A percentile compares a stretch with the other conserved stretches of the same genome.
These are phyloP conservation scores for Ciconia stormi DNA, from an alignment of 2,113 vertebrate species.

Conservation along the genomic window DNA sequence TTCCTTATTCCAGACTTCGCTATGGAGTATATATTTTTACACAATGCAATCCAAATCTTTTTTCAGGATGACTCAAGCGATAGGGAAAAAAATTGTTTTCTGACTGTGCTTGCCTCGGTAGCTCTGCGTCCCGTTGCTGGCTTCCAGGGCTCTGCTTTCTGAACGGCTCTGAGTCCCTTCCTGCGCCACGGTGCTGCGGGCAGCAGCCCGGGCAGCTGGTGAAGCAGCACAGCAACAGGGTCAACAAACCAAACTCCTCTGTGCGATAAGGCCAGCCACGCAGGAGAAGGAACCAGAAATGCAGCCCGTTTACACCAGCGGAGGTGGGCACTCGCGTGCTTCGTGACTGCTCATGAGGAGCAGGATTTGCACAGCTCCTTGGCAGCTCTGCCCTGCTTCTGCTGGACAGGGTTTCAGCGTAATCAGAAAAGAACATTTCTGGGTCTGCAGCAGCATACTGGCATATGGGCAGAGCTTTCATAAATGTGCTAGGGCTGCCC, in stretches of 20 bases:
- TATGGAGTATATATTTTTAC: not conserved
- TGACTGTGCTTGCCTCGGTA: not conserved
- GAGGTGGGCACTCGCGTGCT: not conserved
- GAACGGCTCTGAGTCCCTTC: fast-evolving
- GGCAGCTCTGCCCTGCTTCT: not conserved
- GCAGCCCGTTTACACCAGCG: not conserved
- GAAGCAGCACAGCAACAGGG: not conserved
- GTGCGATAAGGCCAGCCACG: fast-evolving
- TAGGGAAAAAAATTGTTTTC: not conserved
- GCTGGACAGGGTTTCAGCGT: not conserved
- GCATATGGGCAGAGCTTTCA: not conserved
- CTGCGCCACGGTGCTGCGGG: fast-evolving
- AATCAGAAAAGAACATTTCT: not conserved
- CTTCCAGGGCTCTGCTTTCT: not conserved
- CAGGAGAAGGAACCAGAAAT: not conserved
- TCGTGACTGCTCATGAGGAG: not conserved
- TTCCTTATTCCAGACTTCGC: not conserved
- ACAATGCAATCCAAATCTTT: not conserved
- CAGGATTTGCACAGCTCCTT: not conserved
- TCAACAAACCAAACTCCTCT: not conserved
- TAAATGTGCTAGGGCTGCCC: not conserved
- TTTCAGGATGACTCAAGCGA: not conserved
- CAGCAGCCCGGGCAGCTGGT: not conserved
- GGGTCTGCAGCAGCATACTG: not conserved
- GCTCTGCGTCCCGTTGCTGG: not conserved